Base-by-base conservation (phyloP, 2,797 vertebrate species). In the Ambastaia sidthimunki region DNA sequence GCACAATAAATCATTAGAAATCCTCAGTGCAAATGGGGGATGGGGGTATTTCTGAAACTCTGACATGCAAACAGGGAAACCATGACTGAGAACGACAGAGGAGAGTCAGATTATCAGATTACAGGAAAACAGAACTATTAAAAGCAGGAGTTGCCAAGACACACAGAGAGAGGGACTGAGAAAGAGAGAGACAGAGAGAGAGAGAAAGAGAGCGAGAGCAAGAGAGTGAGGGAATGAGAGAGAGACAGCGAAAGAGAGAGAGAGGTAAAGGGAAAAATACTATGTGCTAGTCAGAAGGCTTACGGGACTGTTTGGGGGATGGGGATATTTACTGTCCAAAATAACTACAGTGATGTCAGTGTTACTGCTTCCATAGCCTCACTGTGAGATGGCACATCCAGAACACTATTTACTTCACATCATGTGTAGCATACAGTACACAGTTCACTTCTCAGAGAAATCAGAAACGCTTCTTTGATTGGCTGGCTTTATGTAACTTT, bases 351-450 rank as follows among this genome's bases (percentile, higher is more conserved):
- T 77, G 81, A 90, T 83, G 93, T 96, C 95, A 95, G 94, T 95
- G 95, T 95, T 96, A 90, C 95, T 96, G 95, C 95, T 96, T 92
- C 85, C 88, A 62, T 71, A 28, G 57, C 65, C 44, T 63, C 19
- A 63, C 34, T 12, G 16, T 54, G 15, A 71, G 47, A 78, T 1
- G 15, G 19, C 28, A 54, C 25, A 12, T 60, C 57, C 19, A 60
- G 7, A 76, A 76, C 87, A 85, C 83, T n/a, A n/a, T 83, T 91
- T 6, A n/a, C n/a, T n/a, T n/a, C n/a, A n/a, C 7, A 34, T 34
- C 31, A 4, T 34, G 31, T 34, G 31, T 34, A 34, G 7, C 7
- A 34, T 34, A 34, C 31, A n/a, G n/a, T n/a, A 34, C 31, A 34
- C 4, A 34, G 31, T 4, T 37, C 6, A 37, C 34, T 37, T n/a